These are phyloP conservation scores for Todiramphus chloris DNA, from an alignment of 2,113 vertebrate genomes.

Conservation along the genomic window DNA sequence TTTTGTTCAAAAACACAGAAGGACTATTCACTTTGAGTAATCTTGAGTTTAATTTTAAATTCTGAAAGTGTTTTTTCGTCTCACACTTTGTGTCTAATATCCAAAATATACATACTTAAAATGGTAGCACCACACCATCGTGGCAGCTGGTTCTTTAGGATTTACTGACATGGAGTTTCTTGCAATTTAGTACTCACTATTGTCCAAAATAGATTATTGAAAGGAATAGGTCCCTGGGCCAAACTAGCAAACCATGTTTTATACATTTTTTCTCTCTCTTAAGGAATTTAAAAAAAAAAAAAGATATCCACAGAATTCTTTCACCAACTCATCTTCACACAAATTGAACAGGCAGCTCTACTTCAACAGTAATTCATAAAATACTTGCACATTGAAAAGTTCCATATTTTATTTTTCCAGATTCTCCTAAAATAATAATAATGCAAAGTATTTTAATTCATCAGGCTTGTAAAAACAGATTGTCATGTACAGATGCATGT, in stretches of 20 bases:
- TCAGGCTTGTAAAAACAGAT: neutral
- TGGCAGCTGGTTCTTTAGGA: neutral
- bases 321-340: neutral
- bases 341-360: neutral
- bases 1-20: neutral
- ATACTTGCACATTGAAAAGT: neutral
- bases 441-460: neutral
- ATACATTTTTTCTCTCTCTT: neutral
- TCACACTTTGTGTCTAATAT: neutral
- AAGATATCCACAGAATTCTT: neutral
- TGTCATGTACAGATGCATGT: neutral
- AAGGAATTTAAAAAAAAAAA: neutral
- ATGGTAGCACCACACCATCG: neutral
- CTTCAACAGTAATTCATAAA: neutral
- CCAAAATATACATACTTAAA: neutral
- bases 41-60: neutral
- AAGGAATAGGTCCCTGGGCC: neutral
- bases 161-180: neutral
- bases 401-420: neutral
- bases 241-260: neutral
- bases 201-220: neutral
- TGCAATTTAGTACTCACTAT: neutral
- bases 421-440: neutral
- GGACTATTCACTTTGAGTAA: neutral
- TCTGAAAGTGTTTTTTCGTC: neutral